Evolutionary conservation across 1,140 invertebrate species (phyloP).

Genomic region (Cherax destructor): DNA sequence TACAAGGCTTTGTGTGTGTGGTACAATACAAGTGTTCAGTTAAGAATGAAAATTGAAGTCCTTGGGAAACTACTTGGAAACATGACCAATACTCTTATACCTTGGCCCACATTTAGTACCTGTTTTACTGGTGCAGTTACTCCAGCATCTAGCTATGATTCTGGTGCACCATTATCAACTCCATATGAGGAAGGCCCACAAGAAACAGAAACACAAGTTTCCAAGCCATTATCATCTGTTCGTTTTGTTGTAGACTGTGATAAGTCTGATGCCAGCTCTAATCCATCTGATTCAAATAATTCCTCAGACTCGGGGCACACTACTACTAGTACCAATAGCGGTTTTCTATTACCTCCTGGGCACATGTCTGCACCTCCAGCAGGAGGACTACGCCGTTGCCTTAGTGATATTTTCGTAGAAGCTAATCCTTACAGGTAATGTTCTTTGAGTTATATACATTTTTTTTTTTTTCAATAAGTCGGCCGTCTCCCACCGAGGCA

Average conservation of each 20-base stretch:
- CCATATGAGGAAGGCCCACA: constrained; percentile 18
- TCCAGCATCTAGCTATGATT: constrained; percentile 51
- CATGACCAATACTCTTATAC: constrained; percentile 74
- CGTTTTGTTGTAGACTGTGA: constrained; percentile 62
- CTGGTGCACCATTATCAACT: constrained; percentile 2
- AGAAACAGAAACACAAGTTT: constrained; percentile 24
- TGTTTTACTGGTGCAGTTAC: constrained; percentile 30
- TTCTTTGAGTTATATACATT: too few species aligned
- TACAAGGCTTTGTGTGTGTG: constrained; percentile 90
- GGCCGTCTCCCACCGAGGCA: too few species aligned
- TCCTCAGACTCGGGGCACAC: constrained; percentile 76
- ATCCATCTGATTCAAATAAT: constrained; percentile 75
- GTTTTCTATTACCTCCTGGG: constrained; percentile 51
- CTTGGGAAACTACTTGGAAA: constrained; percentile 84
- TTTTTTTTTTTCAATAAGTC: too few species aligned
- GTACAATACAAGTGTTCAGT: constrained; percentile 91
- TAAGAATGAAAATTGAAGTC: constrained; percentile 86
- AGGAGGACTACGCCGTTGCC: constrained; percentile 50
- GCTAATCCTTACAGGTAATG: constrained; percentile 70
- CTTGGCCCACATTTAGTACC: constrained; percentile 74
- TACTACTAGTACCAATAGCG: constrained; percentile 74
- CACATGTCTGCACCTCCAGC: constrained; percentile 8
- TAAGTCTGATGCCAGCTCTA: constrained; percentile 45
- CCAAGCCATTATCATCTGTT: constrained; percentile 23
- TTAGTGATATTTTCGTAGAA: constrained; percentile 68